These are phyloP conservation scores for Spatulosminthurus flaviceps DNA, from an alignment of 2,888 invertebrate species.

Conservation along the genomic window DNA sequence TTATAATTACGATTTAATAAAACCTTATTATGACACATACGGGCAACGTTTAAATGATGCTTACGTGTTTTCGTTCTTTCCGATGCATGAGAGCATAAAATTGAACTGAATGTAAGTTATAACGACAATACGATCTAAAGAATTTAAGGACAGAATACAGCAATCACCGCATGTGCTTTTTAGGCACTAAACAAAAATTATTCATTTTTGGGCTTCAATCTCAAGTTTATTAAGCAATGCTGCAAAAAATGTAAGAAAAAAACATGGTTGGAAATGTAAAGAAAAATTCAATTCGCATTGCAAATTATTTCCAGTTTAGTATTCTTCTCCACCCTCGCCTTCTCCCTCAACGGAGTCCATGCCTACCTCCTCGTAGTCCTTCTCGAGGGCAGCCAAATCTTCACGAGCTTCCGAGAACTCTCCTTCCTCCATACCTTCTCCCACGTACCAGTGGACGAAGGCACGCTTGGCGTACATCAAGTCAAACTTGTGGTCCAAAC, in stretches of 20 bases:
- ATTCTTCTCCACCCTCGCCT: slow-evolving; percentile 55
- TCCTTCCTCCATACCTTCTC: slow-evolving; percentile 70
- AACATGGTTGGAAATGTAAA: background rate
- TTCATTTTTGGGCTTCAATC: background rate
- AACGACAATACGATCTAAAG: too few species aligned
- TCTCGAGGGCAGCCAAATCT: slow-evolving; percentile 77
- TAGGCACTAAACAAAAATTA: too few species aligned
- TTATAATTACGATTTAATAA: too few species aligned
- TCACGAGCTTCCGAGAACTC: slow-evolving; percentile 85
- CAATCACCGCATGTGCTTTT: too few species aligned
- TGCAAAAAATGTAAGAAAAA: slow-evolving; percentile 18
- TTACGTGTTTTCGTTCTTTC: too few species aligned
- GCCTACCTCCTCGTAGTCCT: slow-evolving; percentile 80
- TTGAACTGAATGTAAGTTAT: too few species aligned
- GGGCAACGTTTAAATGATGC: too few species aligned
- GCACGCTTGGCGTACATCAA: slow-evolving; percentile 97
- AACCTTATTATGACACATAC: too few species aligned
- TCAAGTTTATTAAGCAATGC: slow-evolving; percentile 11
- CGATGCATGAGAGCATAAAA: too few species aligned
- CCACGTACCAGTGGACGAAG: slow-evolving; percentile 88
- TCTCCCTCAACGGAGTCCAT: slow-evolving; percentile 73
- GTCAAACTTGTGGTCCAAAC: slow-evolving; percentile 95
- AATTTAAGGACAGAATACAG: too few species aligned
- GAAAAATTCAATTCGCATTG: background rate
- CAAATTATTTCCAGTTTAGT: slow-evolving; percentile 25